A percentile compares a stretch with the other conserved stretches of the same genome.
These are phyloP conservation scores for Dipodomys stephensi DNA, from an alignment of 2,113 vertebrate genomes.

Conservation along the genomic window DNA sequence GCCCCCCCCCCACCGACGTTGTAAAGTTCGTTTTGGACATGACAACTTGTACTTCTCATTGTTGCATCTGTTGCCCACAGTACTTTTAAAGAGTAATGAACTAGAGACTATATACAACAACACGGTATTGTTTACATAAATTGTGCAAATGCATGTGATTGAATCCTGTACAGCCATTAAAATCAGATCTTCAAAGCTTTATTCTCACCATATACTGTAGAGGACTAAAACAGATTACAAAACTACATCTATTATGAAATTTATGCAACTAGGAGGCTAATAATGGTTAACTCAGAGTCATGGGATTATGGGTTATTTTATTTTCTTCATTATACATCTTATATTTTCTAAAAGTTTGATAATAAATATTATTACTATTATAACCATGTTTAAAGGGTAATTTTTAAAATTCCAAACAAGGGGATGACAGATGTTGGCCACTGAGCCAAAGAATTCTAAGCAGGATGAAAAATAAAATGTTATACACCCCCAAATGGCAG, in stretches of 20 bases:
- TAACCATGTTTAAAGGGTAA: constrained; percentile 52
- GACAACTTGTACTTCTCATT: too few relatives aligned
- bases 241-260: not conserved
- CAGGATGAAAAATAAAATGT: constrained; percentile 46
- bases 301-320: constrained; percentile 40
- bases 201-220: constrained; percentile 1
- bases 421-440: constrained; percentile 52
- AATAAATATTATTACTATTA: constrained; percentile 54
- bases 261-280: not conserved
- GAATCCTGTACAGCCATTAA: not conserved
- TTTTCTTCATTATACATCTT: constrained; percentile 47
- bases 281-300: constrained; percentile 6
- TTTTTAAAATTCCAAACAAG: constrained; percentile 53
- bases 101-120: constrained; percentile 5
- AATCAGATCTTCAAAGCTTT: constrained; percentile 30
- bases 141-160: not conserved
- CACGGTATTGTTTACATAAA: constrained; percentile 17
- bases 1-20: too few relatives aligned
- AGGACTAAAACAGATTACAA: constrained; percentile 21
- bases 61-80: too few relatives aligned
- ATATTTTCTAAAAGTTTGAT: constrained; percentile 47
- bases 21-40: too few relatives aligned
- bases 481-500: constrained; percentile 16
- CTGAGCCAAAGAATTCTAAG: constrained; percentile 59
- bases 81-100: constrained; percentile 21